These are phyloP conservation scores for Psophia crepitans DNA, from an alignment of 2,113 vertebrate species.

Conservation along the genomic window DNA sequence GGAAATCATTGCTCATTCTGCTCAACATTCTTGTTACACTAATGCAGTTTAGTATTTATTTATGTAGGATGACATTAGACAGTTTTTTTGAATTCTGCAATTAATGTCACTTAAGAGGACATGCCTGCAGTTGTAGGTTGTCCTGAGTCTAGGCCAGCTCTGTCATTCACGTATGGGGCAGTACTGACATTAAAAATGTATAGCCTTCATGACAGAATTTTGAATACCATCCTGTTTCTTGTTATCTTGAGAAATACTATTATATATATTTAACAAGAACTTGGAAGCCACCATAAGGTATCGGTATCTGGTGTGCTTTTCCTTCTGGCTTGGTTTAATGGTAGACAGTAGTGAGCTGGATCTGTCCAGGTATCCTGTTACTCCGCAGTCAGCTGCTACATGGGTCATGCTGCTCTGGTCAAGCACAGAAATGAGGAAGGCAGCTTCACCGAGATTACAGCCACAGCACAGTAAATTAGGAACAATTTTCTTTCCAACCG, in stretches of 20 bases:
- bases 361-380: not conserved
- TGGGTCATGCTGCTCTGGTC: not conserved
- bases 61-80: not conserved
- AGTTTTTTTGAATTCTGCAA: not conserved
- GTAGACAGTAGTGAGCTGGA: not conserved
- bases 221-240: not conserved
- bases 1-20: not conserved
- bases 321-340: not conserved
- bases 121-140: not conserved
- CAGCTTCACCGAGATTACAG: not conserved
- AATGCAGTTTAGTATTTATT: not conserved
- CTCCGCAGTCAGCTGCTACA: not conserved
- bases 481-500: not conserved
- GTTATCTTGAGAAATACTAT: not conserved
- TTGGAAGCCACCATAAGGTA: not conserved
- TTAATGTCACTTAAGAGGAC: not conserved
- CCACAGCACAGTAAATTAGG: not conserved
- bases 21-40: not conserved
- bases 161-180: not conserved
- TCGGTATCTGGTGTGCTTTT: not conserved
- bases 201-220: not conserved
- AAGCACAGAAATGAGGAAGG: not conserved
- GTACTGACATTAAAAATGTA: not conserved
- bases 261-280: not conserved
- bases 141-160: not conserved